A percentile compares a stretch with the other conserved stretches of the same genome.
phyloP scores from a whole-genome alignment of 64 coral and sea anemone species.

The Actinia tenebrosa region DNA sequence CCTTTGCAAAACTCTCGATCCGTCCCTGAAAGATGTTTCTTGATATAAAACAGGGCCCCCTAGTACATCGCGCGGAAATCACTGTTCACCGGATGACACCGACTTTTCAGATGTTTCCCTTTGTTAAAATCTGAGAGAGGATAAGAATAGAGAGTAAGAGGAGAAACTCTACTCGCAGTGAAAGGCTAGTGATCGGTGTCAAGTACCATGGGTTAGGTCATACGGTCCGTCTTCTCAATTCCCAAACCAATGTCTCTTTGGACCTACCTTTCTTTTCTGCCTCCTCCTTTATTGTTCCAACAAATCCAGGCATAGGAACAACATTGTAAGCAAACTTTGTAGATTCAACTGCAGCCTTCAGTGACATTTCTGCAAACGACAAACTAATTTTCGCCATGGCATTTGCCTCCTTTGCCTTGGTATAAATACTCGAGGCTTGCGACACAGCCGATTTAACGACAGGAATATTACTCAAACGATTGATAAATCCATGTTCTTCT shows the following conservation, averaged over 20 bases:
- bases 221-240: no score
- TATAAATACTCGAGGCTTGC: neutral
- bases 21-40: no score
- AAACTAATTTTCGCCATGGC: neutral
- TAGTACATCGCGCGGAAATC: no score
- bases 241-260: neutral
- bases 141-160: no score
- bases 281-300: neutral
- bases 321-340: constrained; percentile 9
- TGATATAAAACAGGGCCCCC: no score
- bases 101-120: no score
- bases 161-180: no score
- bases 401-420: neutral
- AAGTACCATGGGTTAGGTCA: no score
- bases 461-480: neutral
- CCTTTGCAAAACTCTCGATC: no score
- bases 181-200: no score
- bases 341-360: constrained; percentile 2
- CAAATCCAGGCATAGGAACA: neutral
- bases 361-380: neutral
- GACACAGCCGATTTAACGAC: neutral
- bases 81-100: no score
- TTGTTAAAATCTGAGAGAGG: no score
- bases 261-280: constrained; percentile 1
- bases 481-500: neutral